Evolutionary conservation across 1,140 invertebrate genomes (phyloP).

Genomic region (Paracyclopina nana): DNA sequence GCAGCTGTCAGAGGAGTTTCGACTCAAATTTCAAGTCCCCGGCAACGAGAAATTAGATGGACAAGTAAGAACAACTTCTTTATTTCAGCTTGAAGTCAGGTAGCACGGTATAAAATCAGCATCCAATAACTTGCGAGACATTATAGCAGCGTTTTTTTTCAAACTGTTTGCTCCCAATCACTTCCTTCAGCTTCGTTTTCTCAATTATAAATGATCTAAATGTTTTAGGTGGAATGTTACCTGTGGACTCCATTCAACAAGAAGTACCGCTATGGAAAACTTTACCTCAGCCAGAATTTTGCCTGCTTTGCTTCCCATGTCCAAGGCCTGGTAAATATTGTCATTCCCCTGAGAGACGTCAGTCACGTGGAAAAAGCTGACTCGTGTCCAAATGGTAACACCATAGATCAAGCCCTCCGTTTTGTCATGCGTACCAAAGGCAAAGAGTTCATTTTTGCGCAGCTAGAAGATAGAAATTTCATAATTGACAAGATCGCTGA

Average conservation of each 20-base stretch:
- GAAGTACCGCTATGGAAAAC: constrained; percentile 54
- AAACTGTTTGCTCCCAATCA: neutral
- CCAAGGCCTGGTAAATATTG: constrained; percentile 54
- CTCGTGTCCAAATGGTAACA: constrained; percentile 33
- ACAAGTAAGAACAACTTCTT: too few relatives aligned
- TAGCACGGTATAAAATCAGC: too few relatives aligned
- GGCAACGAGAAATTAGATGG: constrained; percentile 9
- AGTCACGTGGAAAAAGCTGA: constrained; percentile 47
- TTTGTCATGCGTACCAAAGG: constrained; percentile 49
- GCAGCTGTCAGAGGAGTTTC: constrained; percentile 56
- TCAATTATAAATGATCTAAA: neutral
- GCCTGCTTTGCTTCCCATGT: constrained; percentile 66
- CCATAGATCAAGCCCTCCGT: constrained; percentile 55
- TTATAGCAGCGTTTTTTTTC: neutral
- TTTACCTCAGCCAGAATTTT: constrained; percentile 84
- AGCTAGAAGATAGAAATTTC: constrained; percentile 69
- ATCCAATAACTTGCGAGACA: too few relatives aligned
- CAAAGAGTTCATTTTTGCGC: constrained; percentile 67
- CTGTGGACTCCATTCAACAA: constrained; percentile 93
- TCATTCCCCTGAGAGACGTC: constrained; percentile 68
- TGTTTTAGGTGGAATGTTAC: constrained; percentile 33
- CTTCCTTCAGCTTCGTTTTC: neutral
- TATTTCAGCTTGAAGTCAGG: too few relatives aligned
- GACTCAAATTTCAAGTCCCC: constrained; percentile 23
- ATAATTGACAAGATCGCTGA: constrained; percentile 74